Evolutionary conservation across 2,888 invertebrate genomes (phyloP).

Genomic region (Rapana venosa): DNA sequence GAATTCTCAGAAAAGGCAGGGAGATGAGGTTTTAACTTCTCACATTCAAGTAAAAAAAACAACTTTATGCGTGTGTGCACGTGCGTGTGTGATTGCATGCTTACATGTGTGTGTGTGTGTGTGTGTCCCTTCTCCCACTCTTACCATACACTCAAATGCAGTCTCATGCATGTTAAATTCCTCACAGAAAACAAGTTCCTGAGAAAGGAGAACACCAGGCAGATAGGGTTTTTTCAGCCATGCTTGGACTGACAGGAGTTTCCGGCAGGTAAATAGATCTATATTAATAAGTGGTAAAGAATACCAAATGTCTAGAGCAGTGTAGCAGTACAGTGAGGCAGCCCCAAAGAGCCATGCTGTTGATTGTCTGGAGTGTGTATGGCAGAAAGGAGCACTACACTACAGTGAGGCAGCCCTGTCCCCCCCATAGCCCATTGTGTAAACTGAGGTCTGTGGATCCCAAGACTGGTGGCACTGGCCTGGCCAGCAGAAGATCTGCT

Average conservation of each 20-base stretch:
- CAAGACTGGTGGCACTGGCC: no score
- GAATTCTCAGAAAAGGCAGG: no score
- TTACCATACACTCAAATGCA: not conserved
- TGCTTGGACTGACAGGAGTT: not conserved
- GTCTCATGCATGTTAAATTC: not conserved
- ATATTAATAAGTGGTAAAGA: not conserved
- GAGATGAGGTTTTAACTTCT: no score
- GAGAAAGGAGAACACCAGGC: not conserved
- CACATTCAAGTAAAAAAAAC: no score
- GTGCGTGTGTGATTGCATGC: not conserved
- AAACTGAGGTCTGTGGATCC: no score
- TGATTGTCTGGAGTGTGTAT: no score
- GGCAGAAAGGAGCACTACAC: not conserved
- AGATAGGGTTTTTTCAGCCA: not conserved
- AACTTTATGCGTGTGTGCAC: not conserved
- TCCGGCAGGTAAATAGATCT: not conserved
- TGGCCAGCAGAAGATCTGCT: no score
- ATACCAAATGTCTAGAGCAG: not conserved
- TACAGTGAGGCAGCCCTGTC: slow-evolving; percentile 9
- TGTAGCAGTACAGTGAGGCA: no score
- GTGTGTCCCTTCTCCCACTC: not conserved
- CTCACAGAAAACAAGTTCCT: not conserved
- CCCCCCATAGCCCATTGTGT: not conserved
- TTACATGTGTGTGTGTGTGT: not conserved
- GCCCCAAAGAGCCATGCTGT: no score